Evolutionary conservation across 2,113 vertebrate genomes (phyloP), one percentile per base, ranked within the genome.

Genomic region (Mola mola): DNA sequence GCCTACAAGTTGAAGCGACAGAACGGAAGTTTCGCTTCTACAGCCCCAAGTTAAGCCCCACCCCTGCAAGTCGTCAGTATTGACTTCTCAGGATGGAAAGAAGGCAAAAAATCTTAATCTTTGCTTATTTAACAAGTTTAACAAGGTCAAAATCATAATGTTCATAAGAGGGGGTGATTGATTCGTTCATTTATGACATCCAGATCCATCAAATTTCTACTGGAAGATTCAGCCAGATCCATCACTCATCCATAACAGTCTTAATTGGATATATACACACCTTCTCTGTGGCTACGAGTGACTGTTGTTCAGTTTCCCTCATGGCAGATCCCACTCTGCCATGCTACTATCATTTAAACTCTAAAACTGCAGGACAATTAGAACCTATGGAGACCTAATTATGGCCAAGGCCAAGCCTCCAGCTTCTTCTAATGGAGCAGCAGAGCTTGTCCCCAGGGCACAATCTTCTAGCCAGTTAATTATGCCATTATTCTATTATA

Each of bases 401-500:
- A 91, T 66, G 75, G 82, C 52, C 69, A 58, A 56, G 66, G 62
- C 76, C 59, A 68, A 61, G 75, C 56, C 83, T 67, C 31, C 36
- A 51, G 66, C 68, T 73, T 66, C 65, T 75, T 78, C 73, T 75
- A 83, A 75, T 59, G 41, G 74, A 78, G 79, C 71, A 50, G 65
- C 43, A 47, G 82, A 83, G 72, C 49, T 22, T 11, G 8, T 83
- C 81, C 69, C 82, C 56, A 21, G 81, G 75, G 82, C 60, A 55
- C 74, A 81, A 85, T 88, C 67, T 82, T 72, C 78, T 65, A 64
- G 62, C 74, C 78, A 75, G 75, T 88, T 90, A 90, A 90, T 90
- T 90, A 89, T 86, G 61, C 85, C 69, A 88, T 90, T 90, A 90
- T 87, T 89, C 79, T 72, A 89, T 89, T 84, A 91, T 84, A 82